Conservation (phyloP, 2,888 invertebrate genomes). For the Orthosia gracilis region DNA sequence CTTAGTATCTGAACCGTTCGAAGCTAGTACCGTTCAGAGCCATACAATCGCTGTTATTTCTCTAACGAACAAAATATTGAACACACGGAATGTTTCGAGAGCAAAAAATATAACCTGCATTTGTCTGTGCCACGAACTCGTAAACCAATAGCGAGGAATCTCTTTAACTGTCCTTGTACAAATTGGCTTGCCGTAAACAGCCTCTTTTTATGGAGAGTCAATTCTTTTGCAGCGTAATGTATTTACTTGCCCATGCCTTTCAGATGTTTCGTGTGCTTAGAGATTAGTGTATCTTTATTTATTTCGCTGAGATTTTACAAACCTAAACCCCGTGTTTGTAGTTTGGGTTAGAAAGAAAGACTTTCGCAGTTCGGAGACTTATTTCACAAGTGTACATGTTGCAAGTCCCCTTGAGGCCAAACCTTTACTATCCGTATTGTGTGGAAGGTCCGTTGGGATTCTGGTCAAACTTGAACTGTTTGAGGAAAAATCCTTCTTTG, state of each 20-base stretch:
- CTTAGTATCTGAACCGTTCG: slow-evolving; percentile 19
- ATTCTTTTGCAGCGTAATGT: slow-evolving; percentile 38
- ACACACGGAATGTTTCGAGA: slow-evolving; percentile 21
- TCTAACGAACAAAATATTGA: slow-evolving; percentile 37
- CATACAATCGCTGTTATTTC: slow-evolving; percentile 1
- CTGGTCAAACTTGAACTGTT: slow-evolving; percentile 27
- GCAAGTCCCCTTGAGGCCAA: slow-evolving; percentile 38
- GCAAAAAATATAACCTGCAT: slow-evolving; percentile 39
- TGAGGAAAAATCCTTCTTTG: background rate
- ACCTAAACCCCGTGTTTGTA: slow-evolving; percentile 38
- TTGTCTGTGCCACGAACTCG: slow-evolving; percentile 26
- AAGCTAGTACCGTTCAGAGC: slow-evolving; percentile 8
- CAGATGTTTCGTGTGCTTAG: slow-evolving; percentile 7
- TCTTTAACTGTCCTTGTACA: slow-evolving; percentile 46
- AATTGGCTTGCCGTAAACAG: slow-evolving; percentile 52
- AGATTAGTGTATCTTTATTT: slow-evolving; percentile 29
- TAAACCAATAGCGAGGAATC: slow-evolving; percentile 47
- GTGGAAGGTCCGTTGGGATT: slow-evolving; percentile 36
- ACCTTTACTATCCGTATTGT: slow-evolving; percentile 59
- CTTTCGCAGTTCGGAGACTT: slow-evolving; percentile 34
- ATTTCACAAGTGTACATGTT: slow-evolving; percentile 50
- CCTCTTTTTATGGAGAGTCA: slow-evolving; percentile 38
- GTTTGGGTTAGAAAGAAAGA: slow-evolving; percentile 43
- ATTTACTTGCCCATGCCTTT: slow-evolving; percentile 30
- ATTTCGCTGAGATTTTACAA: slow-evolving; percentile 22